A percentile compares a stretch with the other conserved stretches of the same genome.
Conservation (phyloP, 2,113 vertebrate genomes). For the Capricornis sumatraensis region DNA sequence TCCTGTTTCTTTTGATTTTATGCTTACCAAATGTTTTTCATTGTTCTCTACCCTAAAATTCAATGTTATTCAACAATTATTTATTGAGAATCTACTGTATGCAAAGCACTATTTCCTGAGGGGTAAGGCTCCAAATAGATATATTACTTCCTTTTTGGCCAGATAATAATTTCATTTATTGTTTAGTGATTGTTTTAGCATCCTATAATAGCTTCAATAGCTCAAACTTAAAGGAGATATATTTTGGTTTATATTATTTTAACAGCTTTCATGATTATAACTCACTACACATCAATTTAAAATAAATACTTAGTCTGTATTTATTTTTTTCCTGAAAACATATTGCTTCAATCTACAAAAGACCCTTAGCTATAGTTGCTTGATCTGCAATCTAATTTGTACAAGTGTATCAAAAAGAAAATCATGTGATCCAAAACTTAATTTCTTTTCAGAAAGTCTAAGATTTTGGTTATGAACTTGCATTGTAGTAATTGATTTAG, state of each 20-base stretch:
- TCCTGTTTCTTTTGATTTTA: neutral
- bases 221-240: neutral
- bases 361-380: neutral
- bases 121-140: neutral
- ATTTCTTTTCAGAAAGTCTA: conserved; percentile 13
- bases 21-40: neutral
- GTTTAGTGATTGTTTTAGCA: neutral
- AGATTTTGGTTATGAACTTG: neutral
- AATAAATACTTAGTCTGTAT: neutral
- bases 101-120: neutral
- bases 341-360: neutral
- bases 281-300: neutral
- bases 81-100: neutral
- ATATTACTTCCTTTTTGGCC: neutral
- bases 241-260: neutral
- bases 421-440: neutral
- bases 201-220: neutral
- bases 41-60: neutral
- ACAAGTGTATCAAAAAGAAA: conserved; percentile 27
- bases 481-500: neutral
- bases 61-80: neutral
- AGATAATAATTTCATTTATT: neutral
- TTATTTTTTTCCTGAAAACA: neutral
- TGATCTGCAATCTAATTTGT: neutral
- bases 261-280: neutral